Evolutionary conservation across 1,140 invertebrate genomes (phyloP).

Genomic region (Orius laevigatus): DNA sequence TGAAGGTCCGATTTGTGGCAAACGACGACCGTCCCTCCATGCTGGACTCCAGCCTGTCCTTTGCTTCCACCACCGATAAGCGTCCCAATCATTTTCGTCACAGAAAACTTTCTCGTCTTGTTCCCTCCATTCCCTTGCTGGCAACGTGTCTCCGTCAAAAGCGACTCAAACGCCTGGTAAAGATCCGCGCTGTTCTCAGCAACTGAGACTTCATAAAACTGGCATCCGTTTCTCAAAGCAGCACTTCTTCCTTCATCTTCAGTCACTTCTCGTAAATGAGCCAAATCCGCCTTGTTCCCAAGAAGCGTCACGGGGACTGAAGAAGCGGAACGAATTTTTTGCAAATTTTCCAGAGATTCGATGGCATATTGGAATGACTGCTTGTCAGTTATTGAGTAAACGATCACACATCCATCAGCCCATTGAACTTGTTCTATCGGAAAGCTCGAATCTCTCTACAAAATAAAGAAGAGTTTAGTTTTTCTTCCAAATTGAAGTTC

Average conservation of each 20-base stretch:
- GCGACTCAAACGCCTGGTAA: constrained; percentile 46
- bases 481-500: too few relatives aligned
- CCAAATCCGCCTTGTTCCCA: constrained; percentile 60
- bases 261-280: constrained; percentile 50
- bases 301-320: constrained; percentile 43
- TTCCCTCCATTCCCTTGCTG: constrained; percentile 22
- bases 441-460: constrained; percentile 31
- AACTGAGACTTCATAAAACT: constrained; percentile 58
- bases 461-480: constrained; percentile 19
- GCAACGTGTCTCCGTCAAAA: constrained; percentile 44
- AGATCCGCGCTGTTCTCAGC: constrained; percentile 55
- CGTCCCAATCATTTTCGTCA: constrained; percentile 62
- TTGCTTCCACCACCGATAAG: constrained; percentile 36
- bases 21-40: constrained; percentile 36
- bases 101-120: constrained; percentile 48
- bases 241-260: constrained; percentile 48
- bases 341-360: constrained; percentile 40
- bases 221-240: constrained; percentile 44
- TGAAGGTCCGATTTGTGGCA: constrained; percentile 39
- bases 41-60: constrained; percentile 23
- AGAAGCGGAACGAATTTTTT: constrained; percentile 30
- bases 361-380: constrained; percentile 49
- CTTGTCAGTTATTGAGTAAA: constrained; percentile 60
- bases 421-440: constrained; percentile 44
- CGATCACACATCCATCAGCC: constrained; percentile 58